phyloP scores from a whole-genome alignment of 2,888 invertebrate species.

The Holacanthella duospinosa region DNA sequence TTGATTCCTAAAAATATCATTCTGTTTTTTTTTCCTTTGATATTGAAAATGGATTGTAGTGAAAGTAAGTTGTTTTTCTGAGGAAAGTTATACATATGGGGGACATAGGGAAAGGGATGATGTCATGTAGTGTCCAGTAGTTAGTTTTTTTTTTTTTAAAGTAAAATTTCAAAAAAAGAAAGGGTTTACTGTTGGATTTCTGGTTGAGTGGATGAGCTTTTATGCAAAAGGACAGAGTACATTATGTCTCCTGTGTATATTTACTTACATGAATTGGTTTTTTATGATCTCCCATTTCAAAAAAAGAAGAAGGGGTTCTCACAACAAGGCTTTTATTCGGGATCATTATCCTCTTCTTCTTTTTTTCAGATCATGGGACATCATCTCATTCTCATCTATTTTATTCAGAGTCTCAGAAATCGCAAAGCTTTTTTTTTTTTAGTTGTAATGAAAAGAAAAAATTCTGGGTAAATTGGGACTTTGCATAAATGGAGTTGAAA shows the following conservation, averaged over 20 bases:
- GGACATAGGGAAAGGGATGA: no score
- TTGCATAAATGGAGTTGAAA: no score
- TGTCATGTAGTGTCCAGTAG: neutral
- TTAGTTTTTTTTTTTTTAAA: neutral
- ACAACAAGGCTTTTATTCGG: no score
- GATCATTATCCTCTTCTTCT: constrained; percentile 31
- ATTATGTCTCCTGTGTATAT: constrained; percentile 10
- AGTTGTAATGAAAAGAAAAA: neutral
- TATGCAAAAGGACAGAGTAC: neutral
- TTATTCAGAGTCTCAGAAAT: no score
- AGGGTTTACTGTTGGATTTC: neutral
- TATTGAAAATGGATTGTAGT: no score
- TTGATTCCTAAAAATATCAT: neutral
- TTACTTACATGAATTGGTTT: constrained; percentile 27
- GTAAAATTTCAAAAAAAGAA: neutral
- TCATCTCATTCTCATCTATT: neutral
- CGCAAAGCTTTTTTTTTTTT: neutral
- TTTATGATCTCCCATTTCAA: constrained; percentile 18
- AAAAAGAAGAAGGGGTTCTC: constrained; percentile 26
- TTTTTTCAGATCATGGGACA: constrained; percentile 16
- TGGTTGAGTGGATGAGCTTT: neutral
- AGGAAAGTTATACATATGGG: no score
- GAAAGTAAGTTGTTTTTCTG: no score
- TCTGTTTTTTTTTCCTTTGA: no score
- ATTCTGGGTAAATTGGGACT: neutral